phyloP scores from a whole-genome alignment of 1,140 invertebrate genomes.

The Anagrus nilaparvatae region DNA sequence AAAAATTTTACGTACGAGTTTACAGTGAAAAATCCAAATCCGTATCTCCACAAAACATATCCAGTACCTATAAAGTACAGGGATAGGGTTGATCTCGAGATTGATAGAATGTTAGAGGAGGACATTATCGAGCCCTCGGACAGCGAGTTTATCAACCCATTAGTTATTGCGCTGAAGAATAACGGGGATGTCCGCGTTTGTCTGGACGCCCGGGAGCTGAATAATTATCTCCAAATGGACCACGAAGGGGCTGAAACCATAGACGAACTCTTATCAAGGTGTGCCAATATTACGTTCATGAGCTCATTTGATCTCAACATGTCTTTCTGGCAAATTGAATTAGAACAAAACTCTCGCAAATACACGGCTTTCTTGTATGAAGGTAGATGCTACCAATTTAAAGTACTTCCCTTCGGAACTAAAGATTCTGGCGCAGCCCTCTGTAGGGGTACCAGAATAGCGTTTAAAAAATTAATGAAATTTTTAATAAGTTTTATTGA shows the following conservation, averaged over 20 bases:
- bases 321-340: constrained; percentile 32
- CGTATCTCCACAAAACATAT: constrained; percentile 1
- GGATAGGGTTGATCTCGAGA: constrained; percentile 10
- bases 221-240: constrained; percentile 22
- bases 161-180: constrained; percentile 21
- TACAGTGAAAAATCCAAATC: too few relatives aligned
- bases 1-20: too few relatives aligned
- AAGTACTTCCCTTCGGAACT: too few relatives aligned
- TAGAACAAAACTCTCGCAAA: too few relatives aligned
- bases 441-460: too few relatives aligned
- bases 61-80: constrained; percentile 14
- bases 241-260: constrained; percentile 20
- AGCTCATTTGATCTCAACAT: constrained; percentile 24
- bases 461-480: too few relatives aligned
- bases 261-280: constrained; percentile 21
- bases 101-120: constrained; percentile 17
- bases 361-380: too few relatives aligned
- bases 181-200: constrained; percentile 24
- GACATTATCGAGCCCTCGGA: constrained; percentile 21
- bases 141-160: constrained; percentile 25
- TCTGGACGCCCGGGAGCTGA: constrained; percentile 28
- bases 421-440: too few relatives aligned
- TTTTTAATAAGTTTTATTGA: too few relatives aligned
- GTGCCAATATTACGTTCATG: constrained; percentile 14
- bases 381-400: too few relatives aligned